phyloP scores from a whole-genome alignment of 2,797 vertebrate genomes.

The Pseudochaenichthys georgianus region DNA sequence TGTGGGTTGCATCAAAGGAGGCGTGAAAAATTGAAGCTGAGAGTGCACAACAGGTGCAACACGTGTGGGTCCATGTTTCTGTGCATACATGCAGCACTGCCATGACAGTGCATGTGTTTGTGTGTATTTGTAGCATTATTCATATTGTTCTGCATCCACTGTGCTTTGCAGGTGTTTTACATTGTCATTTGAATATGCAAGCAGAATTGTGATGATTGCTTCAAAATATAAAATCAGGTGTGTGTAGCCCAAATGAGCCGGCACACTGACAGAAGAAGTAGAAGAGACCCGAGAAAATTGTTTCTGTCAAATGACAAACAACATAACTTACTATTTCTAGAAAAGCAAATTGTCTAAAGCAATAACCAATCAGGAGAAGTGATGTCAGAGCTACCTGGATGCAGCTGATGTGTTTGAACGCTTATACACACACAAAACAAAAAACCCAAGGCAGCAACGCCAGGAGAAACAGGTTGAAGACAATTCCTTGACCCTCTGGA shows the following conservation, averaged over 20 bases:
- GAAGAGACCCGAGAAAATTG: neutral
- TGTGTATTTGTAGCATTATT: neutral
- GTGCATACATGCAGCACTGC: neutral
- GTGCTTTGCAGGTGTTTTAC: neutral
- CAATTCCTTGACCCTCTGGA: neutral
- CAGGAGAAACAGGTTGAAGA: neutral
- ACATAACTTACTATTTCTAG: neutral
- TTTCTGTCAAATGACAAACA: neutral
- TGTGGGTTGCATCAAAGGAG: conserved; percentile 16
- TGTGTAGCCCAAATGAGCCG: no score
- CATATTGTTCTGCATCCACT: neutral
- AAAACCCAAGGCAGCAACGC: neutral
- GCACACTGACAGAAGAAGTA: neutral
- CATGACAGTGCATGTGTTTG: neutral
- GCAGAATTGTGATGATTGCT: neutral
- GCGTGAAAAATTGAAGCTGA: conserved; percentile 24
- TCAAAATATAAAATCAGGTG: no score
- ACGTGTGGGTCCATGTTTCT: conserved; percentile 4
- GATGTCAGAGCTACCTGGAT: neutral
- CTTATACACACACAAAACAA: neutral
- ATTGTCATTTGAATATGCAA: neutral
- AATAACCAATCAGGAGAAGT: neutral
- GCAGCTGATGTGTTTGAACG: neutral
- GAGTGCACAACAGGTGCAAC: neutral
- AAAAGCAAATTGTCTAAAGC: neutral